Conservation (phyloP, 1,140 invertebrate species). For the Pachyrhynchus sulphureomaculatus region DNA sequence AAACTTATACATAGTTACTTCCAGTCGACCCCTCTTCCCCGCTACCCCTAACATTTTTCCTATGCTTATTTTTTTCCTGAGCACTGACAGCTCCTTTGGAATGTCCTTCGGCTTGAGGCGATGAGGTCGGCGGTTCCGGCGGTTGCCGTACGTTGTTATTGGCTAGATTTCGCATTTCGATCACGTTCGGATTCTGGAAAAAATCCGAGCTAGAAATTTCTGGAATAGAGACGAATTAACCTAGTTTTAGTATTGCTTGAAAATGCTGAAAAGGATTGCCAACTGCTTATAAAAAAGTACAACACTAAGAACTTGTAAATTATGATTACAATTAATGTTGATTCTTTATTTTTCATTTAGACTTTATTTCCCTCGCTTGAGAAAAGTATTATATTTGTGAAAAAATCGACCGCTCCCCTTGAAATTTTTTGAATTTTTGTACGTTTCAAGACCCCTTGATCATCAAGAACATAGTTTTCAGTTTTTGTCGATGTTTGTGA, state of each 20-base stretch:
- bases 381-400: no score
- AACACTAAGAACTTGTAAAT: no score
- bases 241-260: constrained; percentile 47
- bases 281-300: constrained; percentile 25
- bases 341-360: no score
- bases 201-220: constrained; percentile 53
- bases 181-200: constrained; percentile 55
- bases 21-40: constrained; percentile 12
- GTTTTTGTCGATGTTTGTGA: no score
- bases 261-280: constrained; percentile 1
- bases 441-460: no score
- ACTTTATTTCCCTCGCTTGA: no score
- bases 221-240: constrained; percentile 52
- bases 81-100: background rate
- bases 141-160: constrained; percentile 27
- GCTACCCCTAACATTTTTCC: background rate
- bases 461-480: no score
- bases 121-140: background rate
- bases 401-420: no score
- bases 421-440: no score
- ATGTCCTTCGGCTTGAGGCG: background rate
- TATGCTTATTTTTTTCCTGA: background rate
- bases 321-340: no score
- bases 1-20: constrained; percentile 14
- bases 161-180: constrained; percentile 61